phyloP scores from a whole-genome alignment of 2,888 invertebrate species.

The Ormyrus thymus region DNA sequence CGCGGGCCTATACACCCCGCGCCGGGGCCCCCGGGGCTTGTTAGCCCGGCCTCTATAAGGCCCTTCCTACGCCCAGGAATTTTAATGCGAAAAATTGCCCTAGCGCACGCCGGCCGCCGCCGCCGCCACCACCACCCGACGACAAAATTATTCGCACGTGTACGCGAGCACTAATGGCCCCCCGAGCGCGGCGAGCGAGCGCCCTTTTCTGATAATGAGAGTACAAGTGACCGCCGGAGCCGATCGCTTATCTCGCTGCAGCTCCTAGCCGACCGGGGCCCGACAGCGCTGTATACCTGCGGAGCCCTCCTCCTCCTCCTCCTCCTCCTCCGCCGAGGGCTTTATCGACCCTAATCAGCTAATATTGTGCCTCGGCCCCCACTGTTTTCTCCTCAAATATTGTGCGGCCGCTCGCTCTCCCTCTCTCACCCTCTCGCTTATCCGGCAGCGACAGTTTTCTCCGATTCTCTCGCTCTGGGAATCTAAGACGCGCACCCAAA shows the following conservation, averaged over 20 bases:
- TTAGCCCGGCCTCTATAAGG: constrained; percentile 74
- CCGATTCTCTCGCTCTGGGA: no score
- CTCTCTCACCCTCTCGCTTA: no score
- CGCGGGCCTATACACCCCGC: no score
- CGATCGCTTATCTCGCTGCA: neutral
- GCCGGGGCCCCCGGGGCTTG: constrained; percentile 59
- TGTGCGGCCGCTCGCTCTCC: no score
- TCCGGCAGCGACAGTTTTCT: no score
- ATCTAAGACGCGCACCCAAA: neutral
- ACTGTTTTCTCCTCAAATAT: neutral
- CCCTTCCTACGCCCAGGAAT: constrained; percentile 65
- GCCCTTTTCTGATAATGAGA: no score
- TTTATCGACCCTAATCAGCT: neutral
- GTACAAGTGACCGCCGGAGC: no score
- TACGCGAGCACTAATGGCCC: constrained; percentile 15
- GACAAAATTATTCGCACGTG: constrained; percentile 35
- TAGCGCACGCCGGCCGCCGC: constrained; percentile 45
- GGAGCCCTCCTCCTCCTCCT: no score
- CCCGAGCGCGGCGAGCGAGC: neutral
- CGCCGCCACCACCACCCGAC: constrained; percentile 23
- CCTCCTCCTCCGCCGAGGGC: no score
- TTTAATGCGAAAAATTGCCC: constrained; percentile 73
- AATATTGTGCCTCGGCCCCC: neutral
- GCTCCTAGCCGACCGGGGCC: neutral
- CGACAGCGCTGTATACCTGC: neutral